These are phyloP conservation scores for Arrhopalites spinosus DNA, from an alignment of 2,888 invertebrate genomes.

Conservation along the genomic window DNA sequence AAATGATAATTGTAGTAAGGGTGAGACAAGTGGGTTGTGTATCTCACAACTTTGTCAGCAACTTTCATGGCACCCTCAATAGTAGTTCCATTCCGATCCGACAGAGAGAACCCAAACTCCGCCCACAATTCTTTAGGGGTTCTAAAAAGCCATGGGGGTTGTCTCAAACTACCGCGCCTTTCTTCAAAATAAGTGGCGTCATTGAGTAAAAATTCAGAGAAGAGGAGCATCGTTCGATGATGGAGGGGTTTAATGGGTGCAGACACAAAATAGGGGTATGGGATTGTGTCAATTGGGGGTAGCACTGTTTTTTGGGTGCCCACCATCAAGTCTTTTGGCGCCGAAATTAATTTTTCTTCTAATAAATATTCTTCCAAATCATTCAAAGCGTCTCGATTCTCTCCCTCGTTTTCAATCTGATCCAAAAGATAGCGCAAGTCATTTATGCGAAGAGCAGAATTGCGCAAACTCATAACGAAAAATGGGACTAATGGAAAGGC, in stretches of 20 bases:
- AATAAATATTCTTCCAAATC: neutral
- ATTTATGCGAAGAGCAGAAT: slow-evolving; percentile 30
- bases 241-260: slow-evolving; percentile 25
- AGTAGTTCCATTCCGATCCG: neutral
- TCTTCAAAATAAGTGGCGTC: slow-evolving; percentile 2
- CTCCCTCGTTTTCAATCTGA: slow-evolving; percentile 36
- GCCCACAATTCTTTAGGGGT: neutral
- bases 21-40: slow-evolving; percentile 9
- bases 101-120: slow-evolving; percentile 14
- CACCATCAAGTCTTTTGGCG: neutral
- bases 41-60: neutral
- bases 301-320: neutral
- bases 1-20: slow-evolving; percentile 20
- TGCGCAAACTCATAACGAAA: slow-evolving; percentile 16
- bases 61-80: neutral
- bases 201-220: neutral
- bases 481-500: neutral
- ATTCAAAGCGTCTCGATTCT: neutral
- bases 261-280: slow-evolving; percentile 20
- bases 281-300: neutral
- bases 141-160: neutral
- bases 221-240: neutral
- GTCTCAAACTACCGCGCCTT: neutral
- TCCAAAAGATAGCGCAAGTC: slow-evolving; percentile 40
- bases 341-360: neutral